phyloP scores from a whole-genome alignment of 1,140 invertebrate genomes.

The Pomacea maculata region DNA sequence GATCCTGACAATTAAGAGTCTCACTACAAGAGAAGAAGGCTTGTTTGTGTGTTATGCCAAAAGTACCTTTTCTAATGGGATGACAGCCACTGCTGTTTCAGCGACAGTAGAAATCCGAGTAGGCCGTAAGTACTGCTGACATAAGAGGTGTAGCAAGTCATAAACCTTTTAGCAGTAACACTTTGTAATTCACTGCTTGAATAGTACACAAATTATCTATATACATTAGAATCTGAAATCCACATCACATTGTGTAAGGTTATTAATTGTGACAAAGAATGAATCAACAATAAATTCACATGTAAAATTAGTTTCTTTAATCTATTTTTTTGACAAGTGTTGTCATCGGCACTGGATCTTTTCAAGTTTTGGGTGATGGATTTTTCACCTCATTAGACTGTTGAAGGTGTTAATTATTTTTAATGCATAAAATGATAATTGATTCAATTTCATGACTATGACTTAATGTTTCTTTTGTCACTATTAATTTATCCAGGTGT shows the following conservation, averaged over 20 bases:
- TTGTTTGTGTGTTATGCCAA: not conserved
- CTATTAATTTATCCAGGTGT: not conserved
- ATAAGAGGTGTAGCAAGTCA: too few relatives aligned
- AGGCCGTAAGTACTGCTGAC: not conserved
- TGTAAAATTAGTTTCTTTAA: too few relatives aligned
- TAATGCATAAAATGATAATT: too few relatives aligned
- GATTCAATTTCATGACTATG: too few relatives aligned
- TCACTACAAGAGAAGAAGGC: not conserved
- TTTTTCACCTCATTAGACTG: too few relatives aligned
- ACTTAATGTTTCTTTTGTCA: too few relatives aligned
- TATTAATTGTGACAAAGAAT: not conserved
- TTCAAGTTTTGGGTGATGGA: not conserved
- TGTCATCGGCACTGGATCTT: not conserved
- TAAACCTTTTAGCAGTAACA: not conserved
- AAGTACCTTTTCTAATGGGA: constrained; percentile 7
- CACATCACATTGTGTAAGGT: not conserved
- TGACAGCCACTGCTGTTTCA: not conserved
- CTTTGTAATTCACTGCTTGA: not conserved
- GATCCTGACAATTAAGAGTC: not conserved
- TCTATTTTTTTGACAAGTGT: not conserved
- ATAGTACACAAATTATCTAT: not conserved
- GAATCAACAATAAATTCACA: too few relatives aligned
- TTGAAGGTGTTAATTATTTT: too few relatives aligned
- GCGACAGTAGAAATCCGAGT: not conserved
- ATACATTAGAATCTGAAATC: not conserved